Evolutionary conservation across 2,113 vertebrate genomes (phyloP).

Genomic region (Lasiurus cinereus): DNA sequence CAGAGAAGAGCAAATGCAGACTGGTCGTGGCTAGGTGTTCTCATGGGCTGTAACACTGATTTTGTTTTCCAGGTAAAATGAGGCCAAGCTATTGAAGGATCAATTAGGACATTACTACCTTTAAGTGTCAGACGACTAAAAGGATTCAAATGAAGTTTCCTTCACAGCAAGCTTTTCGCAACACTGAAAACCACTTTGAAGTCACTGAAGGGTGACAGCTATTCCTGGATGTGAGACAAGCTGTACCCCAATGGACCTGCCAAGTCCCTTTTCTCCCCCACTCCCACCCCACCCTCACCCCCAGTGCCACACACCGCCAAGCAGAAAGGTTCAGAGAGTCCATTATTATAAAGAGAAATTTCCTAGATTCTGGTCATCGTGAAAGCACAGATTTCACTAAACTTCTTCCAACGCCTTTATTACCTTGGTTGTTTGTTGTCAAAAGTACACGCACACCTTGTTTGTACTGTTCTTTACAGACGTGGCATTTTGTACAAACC

Average conservation of each 20-base stretch:
- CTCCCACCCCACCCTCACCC: neutral
- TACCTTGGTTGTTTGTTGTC: neutral
- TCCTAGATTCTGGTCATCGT: neutral
- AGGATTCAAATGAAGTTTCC: neutral
- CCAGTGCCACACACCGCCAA: neutral
- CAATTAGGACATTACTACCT: neutral
- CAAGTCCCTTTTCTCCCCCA: neutral
- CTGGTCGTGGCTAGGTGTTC: neutral
- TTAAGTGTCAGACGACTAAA: neutral
- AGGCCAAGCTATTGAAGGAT: conserved; percentile 8
- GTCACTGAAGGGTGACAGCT: neutral
- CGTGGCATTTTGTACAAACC: neutral
- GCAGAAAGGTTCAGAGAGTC: neutral
- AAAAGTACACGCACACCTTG: neutral
- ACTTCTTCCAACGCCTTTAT: fast-evolving
- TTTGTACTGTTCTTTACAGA: neutral
- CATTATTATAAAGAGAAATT: neutral
- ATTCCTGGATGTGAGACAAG: conserved; percentile 46
- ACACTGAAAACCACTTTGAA: conserved; percentile 40
- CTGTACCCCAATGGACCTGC: conserved; percentile 22
- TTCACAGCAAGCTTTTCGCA: conserved; percentile 58
- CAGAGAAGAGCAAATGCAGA: neutral
- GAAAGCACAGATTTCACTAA: neutral
- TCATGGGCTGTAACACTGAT: neutral
- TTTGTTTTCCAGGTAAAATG: conserved; percentile 63